phyloP scores from a whole-genome alignment of 2,113 vertebrate species.

The Rhinolophus sinicus region DNA sequence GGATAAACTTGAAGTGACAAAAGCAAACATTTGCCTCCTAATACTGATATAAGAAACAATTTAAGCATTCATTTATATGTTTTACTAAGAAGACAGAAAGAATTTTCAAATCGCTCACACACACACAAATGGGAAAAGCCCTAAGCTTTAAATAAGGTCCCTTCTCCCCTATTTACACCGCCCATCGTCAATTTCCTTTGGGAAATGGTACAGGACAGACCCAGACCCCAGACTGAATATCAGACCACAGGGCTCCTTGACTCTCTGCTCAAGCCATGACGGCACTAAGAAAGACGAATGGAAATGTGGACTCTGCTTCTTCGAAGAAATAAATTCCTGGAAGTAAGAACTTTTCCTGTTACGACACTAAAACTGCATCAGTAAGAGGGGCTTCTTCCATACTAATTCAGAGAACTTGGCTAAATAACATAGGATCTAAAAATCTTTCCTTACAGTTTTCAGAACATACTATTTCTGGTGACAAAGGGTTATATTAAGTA shows the following conservation, averaged over 20 bases:
- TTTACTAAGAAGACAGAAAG: background rate
- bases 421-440: background rate
- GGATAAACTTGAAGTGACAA: background rate
- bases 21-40: background rate
- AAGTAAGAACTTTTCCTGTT: background rate
- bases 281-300: background rate
- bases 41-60: background rate
- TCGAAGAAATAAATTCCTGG: background rate
- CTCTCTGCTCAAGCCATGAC: background rate
- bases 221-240: background rate
- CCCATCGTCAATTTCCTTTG: background rate
- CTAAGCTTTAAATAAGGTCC: background rate
- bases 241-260: background rate
- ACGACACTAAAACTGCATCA: background rate
- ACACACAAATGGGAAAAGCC: background rate
- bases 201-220: background rate
- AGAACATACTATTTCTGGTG: background rate
- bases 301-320: background rate
- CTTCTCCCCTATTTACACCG: background rate
- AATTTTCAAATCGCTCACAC: background rate
- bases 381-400: background rate
- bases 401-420: background rate
- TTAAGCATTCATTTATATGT: background rate
- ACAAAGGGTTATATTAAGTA: background rate
- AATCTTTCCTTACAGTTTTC: background rate